A percentile compares a stretch with the other conserved stretches of the same genome.
Evolutionary conservation across 64 coral and sea anemone species (phyloP).

Genomic region (Anthopleura sola): DNA sequence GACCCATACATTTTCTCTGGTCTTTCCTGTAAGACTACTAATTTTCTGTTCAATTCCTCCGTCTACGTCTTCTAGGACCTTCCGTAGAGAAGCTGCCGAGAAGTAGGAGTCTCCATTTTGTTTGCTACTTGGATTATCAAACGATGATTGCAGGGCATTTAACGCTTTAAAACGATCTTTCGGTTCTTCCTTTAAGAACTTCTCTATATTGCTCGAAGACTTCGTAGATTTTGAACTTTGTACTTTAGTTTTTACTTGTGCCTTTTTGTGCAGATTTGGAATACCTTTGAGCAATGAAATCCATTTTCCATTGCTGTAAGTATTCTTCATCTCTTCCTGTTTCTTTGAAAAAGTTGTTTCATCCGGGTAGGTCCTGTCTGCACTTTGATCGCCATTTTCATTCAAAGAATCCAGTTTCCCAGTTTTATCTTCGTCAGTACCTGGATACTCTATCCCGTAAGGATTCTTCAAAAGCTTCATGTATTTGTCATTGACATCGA

Average conservation of each 20-base stretch:
- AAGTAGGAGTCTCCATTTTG: background rate
- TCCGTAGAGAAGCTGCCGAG: background rate
- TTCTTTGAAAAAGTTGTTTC: background rate
- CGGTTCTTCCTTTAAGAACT: slow-evolving; percentile 6
- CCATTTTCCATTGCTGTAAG: background rate
- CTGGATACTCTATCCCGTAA: background rate
- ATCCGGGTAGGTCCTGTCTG: background rate
- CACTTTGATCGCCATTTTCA: background rate
- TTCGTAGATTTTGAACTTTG: background rate
- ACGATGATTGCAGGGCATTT: background rate
- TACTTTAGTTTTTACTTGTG: background rate
- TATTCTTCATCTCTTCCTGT: background rate
- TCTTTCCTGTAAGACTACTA: background rate
- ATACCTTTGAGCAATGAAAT: background rate
- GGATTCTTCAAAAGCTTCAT: slow-evolving; percentile 1
- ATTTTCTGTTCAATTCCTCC: slow-evolving; percentile 18
- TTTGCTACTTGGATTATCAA: background rate
- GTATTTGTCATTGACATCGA: background rate
- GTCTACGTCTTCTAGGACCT: background rate
- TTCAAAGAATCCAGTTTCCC: background rate
- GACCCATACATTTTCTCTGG: background rate
- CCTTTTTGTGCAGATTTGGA: background rate
- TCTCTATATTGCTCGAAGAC: slow-evolving; percentile 3
- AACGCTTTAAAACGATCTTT: slow-evolving; percentile 6
- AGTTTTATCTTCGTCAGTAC: background rate